Base-by-base conservation (phyloP, 2,797 vertebrate genomes). In the Mastacembelus armatus region DNA sequence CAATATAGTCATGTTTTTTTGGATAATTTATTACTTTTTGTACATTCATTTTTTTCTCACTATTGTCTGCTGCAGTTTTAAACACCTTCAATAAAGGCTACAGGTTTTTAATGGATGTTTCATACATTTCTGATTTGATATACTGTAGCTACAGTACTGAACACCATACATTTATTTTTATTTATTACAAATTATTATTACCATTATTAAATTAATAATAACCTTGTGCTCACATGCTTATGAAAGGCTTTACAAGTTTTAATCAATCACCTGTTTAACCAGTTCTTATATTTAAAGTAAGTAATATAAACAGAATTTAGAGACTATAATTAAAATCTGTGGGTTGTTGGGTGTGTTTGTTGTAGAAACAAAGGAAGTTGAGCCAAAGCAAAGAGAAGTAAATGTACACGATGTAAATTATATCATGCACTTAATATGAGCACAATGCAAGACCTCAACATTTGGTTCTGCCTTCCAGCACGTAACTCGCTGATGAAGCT, bases 341-440 rank as follows among this genome's bases (percentile, higher is more conserved):
- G n/a, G n/a, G n/a, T n/a, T n/a, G n/a, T n/a, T n/a, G n/a, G n/a
- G n/a, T n/a, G n/a, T n/a, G n/a, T n/a, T n/a, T n/a, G n/a, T n/a
- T n/a, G n/a, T n/a, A n/a, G n/a, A n/a, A n/a, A n/a, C n/a, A n/a
- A 27, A 30, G 30, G 8, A 30, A 32, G 36, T 60, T 33, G 16
- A 7, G n/a, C n/a, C n/a, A n/a, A n/a, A n/a, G n/a, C n/a, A 18
- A 42, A 42, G 10, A 38, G 16, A 16, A 19, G 33, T 30, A 67
- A 76, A 66, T 54, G 80, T 76, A 74, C n/a, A n/a, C n/a, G n/a
- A 78, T 22, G 40, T 12, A 56, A 24, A 32, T 63, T 47, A 65
- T 55, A 48, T 66, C 59, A 66, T 16, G 16, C 19, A 21, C 47
- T 43, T 15, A 10, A 18, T 4, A 10, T 30, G 39, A 60, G 50